phyloP scores from a whole-genome alignment of 2,888 invertebrate species.

The Trichogramma dendrolimi region DNA sequence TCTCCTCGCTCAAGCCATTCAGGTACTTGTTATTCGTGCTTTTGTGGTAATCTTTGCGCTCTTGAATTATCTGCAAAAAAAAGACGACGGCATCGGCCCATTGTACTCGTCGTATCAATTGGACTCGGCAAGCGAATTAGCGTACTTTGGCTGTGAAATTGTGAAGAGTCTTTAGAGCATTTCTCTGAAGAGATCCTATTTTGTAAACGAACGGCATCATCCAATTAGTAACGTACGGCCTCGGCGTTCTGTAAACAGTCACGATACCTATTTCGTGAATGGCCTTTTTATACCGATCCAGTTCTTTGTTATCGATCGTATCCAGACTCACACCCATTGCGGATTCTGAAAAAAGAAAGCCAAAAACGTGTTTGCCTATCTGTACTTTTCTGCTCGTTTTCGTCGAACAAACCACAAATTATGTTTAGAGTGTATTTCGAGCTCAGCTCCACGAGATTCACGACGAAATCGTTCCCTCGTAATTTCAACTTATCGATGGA shows the following conservation, averaged over 20 bases:
- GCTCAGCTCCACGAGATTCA: constrained; percentile 13
- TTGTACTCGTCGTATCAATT: neutral
- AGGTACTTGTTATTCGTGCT: constrained; percentile 23
- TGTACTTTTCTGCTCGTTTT: too few species aligned
- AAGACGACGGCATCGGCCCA: neutral
- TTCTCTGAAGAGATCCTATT: constrained; percentile 54
- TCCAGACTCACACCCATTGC: constrained; percentile 18
- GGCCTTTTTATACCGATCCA: constrained; percentile 57
- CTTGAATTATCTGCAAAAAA: constrained; percentile 24
- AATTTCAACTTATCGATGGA: constrained; percentile 14
- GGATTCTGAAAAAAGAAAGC: constrained; percentile 10
- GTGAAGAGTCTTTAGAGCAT: constrained; percentile 54
- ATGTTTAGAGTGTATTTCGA: constrained; percentile 26
- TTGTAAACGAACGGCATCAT: constrained; percentile 3
- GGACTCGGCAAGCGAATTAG: neutral
- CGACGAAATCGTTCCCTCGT: constrained; percentile 14
- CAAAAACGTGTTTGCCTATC: neutral
- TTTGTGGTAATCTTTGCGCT: constrained; percentile 27
- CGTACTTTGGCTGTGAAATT: constrained; percentile 56
- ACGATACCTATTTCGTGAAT: constrained; percentile 53
- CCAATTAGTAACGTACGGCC: constrained; percentile 41
- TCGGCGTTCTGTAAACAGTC: constrained; percentile 52
- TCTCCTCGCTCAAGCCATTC: constrained; percentile 9
- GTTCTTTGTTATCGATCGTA: constrained; percentile 44
- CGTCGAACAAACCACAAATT: constrained; percentile 23